Conservation (phyloP, 2,797 vertebrate genomes). For the Catostomus latipinnis region DNA sequence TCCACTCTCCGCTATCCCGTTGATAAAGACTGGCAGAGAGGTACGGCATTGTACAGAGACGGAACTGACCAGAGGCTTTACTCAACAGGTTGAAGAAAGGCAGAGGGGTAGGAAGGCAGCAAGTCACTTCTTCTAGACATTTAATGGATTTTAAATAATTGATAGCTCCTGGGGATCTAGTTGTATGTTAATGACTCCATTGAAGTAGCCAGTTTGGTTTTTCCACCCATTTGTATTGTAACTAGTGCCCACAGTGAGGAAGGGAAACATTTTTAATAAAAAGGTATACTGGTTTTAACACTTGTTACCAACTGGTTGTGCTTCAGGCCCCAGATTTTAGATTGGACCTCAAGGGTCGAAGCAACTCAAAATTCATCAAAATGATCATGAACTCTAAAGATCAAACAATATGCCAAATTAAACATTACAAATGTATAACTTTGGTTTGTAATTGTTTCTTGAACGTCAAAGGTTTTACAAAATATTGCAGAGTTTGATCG, state of each 20-base stretch:
- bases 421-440: too few species aligned
- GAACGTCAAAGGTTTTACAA: too few species aligned
- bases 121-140: slow-evolving; percentile 34
- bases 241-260: neutral
- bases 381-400: too few species aligned
- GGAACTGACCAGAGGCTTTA: slow-evolving; percentile 37
- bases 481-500: too few species aligned
- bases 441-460: too few species aligned
- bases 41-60: neutral
- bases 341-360: too few species aligned
- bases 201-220: neutral
- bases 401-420: too few species aligned
- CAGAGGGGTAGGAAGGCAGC: slow-evolving; percentile 1
- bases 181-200: neutral
- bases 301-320: too few species aligned
- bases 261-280: neutral
- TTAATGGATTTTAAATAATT: slow-evolving; percentile 51
- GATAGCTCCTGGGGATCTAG: slow-evolving; percentile 28
- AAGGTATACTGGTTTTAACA: neutral
- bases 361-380: too few species aligned
- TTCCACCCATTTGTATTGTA: neutral
- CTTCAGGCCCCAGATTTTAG: too few species aligned
- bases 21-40: slow-evolving; percentile 35
- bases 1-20: neutral
- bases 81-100: slow-evolving; percentile 51